phyloP scores from a whole-genome alignment of 1,140 invertebrate genomes.

The Melanaphis sacchari region DNA sequence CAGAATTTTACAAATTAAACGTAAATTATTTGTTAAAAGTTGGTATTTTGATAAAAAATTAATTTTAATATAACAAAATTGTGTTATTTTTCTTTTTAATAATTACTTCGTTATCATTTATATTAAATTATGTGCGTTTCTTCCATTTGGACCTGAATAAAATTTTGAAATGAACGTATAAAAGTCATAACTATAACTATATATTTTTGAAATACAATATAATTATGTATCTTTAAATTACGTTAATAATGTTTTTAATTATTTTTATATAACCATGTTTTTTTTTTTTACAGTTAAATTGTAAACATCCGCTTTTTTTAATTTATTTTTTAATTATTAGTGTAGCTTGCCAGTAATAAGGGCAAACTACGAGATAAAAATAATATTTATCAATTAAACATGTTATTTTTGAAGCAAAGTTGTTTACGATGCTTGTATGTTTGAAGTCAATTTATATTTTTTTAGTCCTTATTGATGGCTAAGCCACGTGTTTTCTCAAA shows the following conservation, averaged over 20 bases:
- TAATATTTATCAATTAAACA: not conserved
- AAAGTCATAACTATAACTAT: not conserved
- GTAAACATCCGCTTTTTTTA: not conserved
- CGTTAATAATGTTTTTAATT: not conserved
- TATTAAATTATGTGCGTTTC: not conserved
- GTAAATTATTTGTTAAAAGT: not conserved
- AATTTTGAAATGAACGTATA: not conserved
- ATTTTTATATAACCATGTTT: not conserved
- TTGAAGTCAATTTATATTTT: not conserved
- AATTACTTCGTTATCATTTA: not conserved
- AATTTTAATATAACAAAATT: not conserved
- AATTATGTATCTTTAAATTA: not conserved
- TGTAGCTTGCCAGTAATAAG: not conserved
- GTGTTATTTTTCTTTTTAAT: not conserved
- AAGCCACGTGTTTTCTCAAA: too few species aligned
- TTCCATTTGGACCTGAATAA: not conserved
- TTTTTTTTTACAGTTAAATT: slow-evolving; percentile 27
- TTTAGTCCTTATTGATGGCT: not conserved
- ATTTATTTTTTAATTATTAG: not conserved
- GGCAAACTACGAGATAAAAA: not conserved
- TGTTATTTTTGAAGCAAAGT: not conserved
- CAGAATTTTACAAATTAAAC: not conserved
- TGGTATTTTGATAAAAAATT: not conserved
- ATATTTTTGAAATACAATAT: not conserved
- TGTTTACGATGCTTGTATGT: not conserved